Conservation (phyloP, 2,797 vertebrate species). For the Ambastaia sidthimunki region DNA sequence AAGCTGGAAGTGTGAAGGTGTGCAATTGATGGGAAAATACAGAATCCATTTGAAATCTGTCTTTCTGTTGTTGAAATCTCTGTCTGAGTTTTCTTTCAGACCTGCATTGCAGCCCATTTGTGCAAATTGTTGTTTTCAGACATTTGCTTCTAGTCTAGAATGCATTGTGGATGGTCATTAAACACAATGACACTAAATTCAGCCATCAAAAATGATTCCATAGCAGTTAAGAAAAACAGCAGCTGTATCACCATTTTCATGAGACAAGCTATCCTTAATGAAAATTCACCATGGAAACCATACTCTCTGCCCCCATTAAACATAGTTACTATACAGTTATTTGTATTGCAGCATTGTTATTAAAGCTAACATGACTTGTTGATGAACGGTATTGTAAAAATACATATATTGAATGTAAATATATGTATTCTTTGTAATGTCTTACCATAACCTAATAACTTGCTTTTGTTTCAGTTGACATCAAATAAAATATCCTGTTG, state of each 20-base stretch:
- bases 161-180: not conserved
- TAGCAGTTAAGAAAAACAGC: not conserved
- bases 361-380: not conserved
- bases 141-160: not conserved
- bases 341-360: not conserved
- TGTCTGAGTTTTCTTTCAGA: not conserved
- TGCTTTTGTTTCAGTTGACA: no score
- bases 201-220: not conserved
- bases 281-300: conserved; percentile 1
- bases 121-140: not conserved
- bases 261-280: not conserved
- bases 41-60: not conserved
- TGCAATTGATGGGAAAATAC: not conserved
- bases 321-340: not conserved
- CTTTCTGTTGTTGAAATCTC: not conserved
- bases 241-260: not conserved
- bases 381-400: not conserved
- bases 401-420: no score
- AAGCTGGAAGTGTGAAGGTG: not conserved
- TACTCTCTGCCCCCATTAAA: not conserved
- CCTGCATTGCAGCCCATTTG: not conserved
- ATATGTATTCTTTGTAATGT: no score
- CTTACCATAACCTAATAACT: no score
- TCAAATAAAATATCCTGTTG: no score
- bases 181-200: not conserved